Evolutionary conservation across 1,140 invertebrate genomes (phyloP).

Genomic region (Oppia nitens): DNA sequence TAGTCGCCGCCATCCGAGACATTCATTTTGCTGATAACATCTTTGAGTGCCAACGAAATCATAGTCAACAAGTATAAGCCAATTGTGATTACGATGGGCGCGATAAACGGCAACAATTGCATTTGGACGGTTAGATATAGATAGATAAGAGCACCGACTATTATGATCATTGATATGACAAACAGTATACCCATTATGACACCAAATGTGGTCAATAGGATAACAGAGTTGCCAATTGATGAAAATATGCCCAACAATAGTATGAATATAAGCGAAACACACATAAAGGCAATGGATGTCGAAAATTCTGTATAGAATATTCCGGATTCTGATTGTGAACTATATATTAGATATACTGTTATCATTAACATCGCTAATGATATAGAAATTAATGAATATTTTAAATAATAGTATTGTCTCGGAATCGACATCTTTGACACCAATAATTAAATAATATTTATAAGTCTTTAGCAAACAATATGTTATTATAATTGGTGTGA

Average conservation of each 20-base stretch:
- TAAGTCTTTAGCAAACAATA: too few species aligned
- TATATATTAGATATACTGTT: background rate
- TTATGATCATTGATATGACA: background rate
- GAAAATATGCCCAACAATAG: background rate
- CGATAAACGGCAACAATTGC: background rate
- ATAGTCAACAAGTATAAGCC: background rate
- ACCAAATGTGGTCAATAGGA: background rate
- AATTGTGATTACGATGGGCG: background rate
- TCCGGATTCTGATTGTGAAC: background rate
- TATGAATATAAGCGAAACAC: background rate
- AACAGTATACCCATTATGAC: background rate
- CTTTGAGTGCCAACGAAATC: background rate
- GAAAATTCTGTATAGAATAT: background rate
- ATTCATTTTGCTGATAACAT: background rate
- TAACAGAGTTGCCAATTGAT: background rate
- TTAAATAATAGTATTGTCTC: background rate
- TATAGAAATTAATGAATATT: background rate
- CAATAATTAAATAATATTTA: too few species aligned
- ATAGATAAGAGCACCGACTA: background rate
- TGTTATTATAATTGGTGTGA: too few species aligned
- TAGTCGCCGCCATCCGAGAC: background rate
- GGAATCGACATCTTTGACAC: background rate
- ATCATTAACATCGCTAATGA: background rate
- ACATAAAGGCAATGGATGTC: background rate
- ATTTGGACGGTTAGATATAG: background rate